A percentile compares a stretch with the other conserved stretches of the same genome.
phyloP scores from a whole-genome alignment of 1,140 invertebrate genomes.

The Drosophila sp. region DNA sequence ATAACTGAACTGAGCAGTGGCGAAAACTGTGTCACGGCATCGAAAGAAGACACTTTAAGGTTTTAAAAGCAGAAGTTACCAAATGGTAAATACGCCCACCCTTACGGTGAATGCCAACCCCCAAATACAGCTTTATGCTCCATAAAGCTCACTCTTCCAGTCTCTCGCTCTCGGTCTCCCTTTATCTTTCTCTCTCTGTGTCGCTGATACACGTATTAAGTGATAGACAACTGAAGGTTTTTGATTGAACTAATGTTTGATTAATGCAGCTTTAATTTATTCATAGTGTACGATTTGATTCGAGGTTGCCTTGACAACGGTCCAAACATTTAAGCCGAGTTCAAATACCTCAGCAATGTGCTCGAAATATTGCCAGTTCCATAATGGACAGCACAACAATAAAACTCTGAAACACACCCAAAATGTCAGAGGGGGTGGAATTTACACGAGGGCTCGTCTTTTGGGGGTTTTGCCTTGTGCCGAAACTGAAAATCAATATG shows the following conservation, averaged over 20 bases:
- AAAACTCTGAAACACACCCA: constrained; percentile 1
- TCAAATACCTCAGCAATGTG: constrained; percentile 29
- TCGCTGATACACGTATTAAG: neutral
- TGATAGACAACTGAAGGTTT: neutral
- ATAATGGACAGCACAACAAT: constrained; percentile 6
- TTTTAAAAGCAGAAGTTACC: constrained; percentile 8
- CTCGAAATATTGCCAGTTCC: constrained; percentile 1
- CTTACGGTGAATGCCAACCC: neutral
- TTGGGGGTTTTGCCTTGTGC: constrained; percentile 16
- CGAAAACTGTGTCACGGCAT: constrained; percentile 42
- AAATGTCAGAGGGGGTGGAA: constrained; percentile 6
- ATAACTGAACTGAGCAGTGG: neutral
- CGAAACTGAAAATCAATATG: constrained; percentile 35
- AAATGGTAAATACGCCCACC: neutral
- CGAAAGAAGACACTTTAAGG: neutral
- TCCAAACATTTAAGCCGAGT: constrained; percentile 36
- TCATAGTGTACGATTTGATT: neutral
- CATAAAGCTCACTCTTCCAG: constrained; percentile 15
- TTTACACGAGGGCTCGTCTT: neutral
- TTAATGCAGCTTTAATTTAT: constrained; percentile 16
- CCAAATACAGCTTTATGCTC: neutral
- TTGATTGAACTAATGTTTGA: constrained; percentile 8
- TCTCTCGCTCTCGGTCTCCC: neutral
- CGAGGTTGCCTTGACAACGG: constrained; percentile 31
- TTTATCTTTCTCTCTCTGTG: neutral